Evolutionary conservation across 2,797 vertebrate genomes (phyloP).

Genomic region (Pteronotus mesoamericanus): DNA sequence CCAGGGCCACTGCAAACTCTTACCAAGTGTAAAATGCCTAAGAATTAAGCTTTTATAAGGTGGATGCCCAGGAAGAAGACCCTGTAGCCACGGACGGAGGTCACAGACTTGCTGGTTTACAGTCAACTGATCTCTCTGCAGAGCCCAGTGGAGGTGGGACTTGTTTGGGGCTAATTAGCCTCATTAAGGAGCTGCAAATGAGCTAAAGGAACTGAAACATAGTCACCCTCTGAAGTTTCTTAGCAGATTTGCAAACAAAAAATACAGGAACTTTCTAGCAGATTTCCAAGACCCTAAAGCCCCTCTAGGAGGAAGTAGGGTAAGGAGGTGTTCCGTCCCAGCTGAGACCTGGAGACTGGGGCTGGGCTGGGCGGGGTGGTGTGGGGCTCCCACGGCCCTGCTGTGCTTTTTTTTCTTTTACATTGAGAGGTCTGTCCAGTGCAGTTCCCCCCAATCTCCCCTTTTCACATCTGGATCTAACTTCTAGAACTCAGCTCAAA

Average conservation of each 20-base stretch:
- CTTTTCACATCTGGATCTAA: neutral
- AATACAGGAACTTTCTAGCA: slow-evolving; percentile 8
- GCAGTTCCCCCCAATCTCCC: neutral
- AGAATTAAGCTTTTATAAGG: neutral
- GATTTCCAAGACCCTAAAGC: neutral
- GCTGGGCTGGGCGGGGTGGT: neutral
- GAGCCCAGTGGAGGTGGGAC: neutral
- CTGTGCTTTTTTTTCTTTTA: neutral
- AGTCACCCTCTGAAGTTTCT: slow-evolving; percentile 52
- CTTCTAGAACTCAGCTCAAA: neutral
- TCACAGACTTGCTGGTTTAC: neutral
- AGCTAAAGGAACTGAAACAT: slow-evolving; percentile 47
- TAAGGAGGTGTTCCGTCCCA: neutral
- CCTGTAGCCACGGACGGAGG: neutral
- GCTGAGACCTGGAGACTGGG: neutral
- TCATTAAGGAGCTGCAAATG: slow-evolving; percentile 53
- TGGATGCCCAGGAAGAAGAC: neutral
- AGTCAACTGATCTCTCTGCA: neutral
- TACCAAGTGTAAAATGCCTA: neutral
- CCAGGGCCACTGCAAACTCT: neutral
- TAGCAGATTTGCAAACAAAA: slow-evolving; percentile 47
- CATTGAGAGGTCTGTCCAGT: neutral
- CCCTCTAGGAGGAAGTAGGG: neutral
- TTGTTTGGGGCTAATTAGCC: slow-evolving; percentile 42
- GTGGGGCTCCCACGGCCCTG: neutral